Base-by-base conservation (phyloP, 2,888 invertebrate genomes). In the Lithophane socia region DNA sequence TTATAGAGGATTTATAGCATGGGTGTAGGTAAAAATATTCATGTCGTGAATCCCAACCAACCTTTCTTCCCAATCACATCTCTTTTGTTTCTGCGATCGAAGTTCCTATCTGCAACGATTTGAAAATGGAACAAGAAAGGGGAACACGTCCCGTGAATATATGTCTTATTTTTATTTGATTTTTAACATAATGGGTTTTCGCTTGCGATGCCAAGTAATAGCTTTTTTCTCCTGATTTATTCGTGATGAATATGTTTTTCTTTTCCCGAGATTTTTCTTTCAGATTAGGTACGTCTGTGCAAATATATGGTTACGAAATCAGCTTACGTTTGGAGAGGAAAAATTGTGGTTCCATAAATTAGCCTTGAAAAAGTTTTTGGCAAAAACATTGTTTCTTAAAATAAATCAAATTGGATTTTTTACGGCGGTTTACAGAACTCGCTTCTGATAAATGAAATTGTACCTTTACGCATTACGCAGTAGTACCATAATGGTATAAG, bases 131-230 rank as follows among this genome's bases (percentile, higher is more conserved):
- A 85, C 72, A 79, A 65, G 47, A 74, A 71, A 69, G 58, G 70
- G 67, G 64, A 87, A 75, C 75, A 68, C 56, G 73, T 71, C 21
- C n/a, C 67, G 52, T 10, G 82, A 72, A 82, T 61, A 69, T 29
- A 29, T 79, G 76, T 82, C 79, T 77, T 84, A 79, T 80, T 76
- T 83, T 80, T 78, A 82, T 82, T 81, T 75, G 75, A 79, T 68
- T 83, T 87, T 75, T 73, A 58, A 79, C 75, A 67, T 87, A 87
- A 88, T 85, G 79, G 80, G 74, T 79, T 84, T 84, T 83, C 61
- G 78, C 67, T 65, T 69, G 73, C 86, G 65, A 47, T 78, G 75
- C 68, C 67, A 72, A 73, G 75, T 79, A 83, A 83, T 77, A 76
- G 86, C 71, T 77, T 86, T 85, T 85, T 83, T 85, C 67, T 75